Percentiles rank a stretch among this genome's conserved stretches.
Conservation (phyloP, 2,113 vertebrate genomes). For the Alaudala cheleensis region DNA sequence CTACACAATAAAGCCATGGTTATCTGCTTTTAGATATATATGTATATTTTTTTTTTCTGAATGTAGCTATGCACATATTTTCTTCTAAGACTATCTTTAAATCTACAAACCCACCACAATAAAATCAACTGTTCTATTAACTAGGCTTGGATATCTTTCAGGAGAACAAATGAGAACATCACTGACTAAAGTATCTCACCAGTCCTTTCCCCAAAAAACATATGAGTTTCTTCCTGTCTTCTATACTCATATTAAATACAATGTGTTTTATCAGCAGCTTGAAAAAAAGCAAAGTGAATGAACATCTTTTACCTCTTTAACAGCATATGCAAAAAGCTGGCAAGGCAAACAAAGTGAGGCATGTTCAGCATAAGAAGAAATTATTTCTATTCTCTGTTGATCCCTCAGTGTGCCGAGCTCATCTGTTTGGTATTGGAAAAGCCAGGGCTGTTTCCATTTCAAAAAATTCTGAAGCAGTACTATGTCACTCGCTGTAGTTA, state of each 20-base stretch:
- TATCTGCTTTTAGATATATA: background rate
- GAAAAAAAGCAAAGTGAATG: background rate
- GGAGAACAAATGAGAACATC: background rate
- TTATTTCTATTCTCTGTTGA: background rate
- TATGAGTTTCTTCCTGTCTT: background rate
- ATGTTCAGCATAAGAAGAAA: background rate
- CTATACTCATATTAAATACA: background rate
- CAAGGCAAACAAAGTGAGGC: background rate
- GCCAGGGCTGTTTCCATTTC: background rate
- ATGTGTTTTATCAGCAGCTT: background rate
- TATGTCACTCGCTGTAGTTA: background rate
- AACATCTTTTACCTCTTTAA: background rate
- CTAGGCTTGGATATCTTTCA: background rate
- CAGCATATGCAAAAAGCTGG: background rate
- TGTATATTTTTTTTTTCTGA: background rate
- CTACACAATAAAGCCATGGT: background rate
- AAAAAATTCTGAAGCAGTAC: background rate
- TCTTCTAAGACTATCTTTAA: background rate
- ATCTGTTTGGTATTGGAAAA: background rate
- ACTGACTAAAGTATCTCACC: background rate
- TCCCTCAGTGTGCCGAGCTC: background rate
- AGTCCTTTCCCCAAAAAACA: background rate
- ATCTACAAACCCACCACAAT: background rate
- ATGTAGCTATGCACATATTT: background rate
- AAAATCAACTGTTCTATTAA: slow-evolving; percentile 18